Percentiles rank a stretch among this genome's conserved stretches.
These are phyloP conservation scores for Tragopan temminckii DNA, from an alignment of 2,797 vertebrate genomes.

Conservation along the genomic window DNA sequence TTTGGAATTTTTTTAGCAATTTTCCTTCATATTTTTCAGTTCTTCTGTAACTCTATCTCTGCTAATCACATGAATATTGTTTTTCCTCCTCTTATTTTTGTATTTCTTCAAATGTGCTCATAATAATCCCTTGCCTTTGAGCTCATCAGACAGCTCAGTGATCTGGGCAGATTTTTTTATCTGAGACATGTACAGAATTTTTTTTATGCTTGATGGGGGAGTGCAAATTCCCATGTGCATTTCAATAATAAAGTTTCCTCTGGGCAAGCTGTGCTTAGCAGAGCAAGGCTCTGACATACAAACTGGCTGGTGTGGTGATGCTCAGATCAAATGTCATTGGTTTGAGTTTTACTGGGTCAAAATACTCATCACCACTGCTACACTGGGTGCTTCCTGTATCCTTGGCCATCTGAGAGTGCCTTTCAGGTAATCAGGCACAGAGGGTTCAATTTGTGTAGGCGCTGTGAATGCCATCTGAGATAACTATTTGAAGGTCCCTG, in stretches of 20 bases:
- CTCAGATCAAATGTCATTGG: not conserved
- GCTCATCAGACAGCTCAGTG: not conserved
- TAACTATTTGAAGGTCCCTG: not conserved
- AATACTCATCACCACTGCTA: not conserved
- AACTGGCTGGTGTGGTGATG: not conserved
- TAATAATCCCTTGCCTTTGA: not conserved
- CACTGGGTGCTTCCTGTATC: not conserved
- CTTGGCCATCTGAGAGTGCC: not conserved
- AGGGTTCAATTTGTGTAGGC: not conserved
- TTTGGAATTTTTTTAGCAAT: not conserved
- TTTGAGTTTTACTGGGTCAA: not conserved
- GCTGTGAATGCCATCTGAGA: not conserved
- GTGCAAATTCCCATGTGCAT: accelerated
- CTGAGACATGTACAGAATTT: not conserved
- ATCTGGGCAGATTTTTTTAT: not conserved
- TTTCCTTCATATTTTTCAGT: not conserved
- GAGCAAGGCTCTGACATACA: accelerated
- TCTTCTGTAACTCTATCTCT: not conserved
- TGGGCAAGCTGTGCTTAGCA: not conserved
- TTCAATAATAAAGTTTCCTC: not conserved
- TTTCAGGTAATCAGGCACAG: not conserved
- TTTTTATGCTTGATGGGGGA: accelerated
- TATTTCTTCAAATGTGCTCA: not conserved
- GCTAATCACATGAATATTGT: not conserved
- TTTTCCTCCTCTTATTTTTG: not conserved